Conservation (phyloP, 2,113 vertebrate species). For the Dicaeum eximium region DNA sequence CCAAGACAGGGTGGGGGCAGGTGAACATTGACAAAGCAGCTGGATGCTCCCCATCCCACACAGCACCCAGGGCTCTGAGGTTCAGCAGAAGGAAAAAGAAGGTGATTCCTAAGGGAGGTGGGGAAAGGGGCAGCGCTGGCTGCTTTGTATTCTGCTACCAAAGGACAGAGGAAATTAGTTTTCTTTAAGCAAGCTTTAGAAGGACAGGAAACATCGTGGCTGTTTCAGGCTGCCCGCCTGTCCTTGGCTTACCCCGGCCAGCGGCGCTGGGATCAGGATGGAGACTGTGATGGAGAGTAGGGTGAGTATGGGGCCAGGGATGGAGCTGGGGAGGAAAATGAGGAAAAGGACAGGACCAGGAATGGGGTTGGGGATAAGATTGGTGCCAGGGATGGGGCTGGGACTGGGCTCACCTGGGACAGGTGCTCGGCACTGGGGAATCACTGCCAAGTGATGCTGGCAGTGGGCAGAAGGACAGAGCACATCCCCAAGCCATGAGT, state of each 20-base stretch:
- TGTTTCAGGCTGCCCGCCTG: neutral
- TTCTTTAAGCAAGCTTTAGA: slow-evolving; percentile 20
- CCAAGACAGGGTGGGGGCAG: neutral
- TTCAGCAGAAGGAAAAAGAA: neutral
- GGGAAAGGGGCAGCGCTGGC: neutral
- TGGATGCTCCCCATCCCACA: neutral
- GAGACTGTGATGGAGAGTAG: neutral
- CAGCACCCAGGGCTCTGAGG: neutral
- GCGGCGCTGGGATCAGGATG: neutral
- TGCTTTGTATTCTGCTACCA: neutral
- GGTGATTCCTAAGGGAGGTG: neutral
- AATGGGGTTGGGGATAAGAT: neutral
- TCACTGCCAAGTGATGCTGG: neutral
- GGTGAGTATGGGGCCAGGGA: neutral
- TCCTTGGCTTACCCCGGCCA: neutral
- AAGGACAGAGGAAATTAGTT: slow-evolving; percentile 41
- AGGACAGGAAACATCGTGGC: slow-evolving; percentile 34
- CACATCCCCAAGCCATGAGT: accelerated
- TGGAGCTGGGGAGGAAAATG: neutral
- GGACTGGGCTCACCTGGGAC: neutral
- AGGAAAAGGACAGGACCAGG: neutral
- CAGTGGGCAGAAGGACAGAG: accelerated
- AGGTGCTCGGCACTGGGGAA: neutral
- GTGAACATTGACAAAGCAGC: neutral
- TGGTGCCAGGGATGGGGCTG: neutral